phyloP scores from a whole-genome alignment of 2,888 invertebrate species.

The Ctenicera cuprea region DNA sequence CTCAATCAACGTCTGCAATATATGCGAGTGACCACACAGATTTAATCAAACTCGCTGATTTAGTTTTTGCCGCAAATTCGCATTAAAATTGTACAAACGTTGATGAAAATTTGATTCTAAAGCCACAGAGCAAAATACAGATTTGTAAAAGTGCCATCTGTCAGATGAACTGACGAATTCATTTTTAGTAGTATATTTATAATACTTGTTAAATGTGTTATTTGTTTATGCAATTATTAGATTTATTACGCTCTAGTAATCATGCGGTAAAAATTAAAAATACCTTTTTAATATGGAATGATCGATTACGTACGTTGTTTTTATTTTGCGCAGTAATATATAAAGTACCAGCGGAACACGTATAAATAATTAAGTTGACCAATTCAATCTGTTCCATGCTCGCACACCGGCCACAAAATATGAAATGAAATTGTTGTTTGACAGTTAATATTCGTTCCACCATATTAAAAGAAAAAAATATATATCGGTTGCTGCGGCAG shows the following conservation, averaged over 20 bases:
- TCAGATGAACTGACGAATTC: not conserved
- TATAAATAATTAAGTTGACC: constrained; percentile 60
- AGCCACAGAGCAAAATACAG: constrained; percentile 59
- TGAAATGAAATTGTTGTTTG: constrained; percentile 54
- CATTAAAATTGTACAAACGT: constrained; percentile 63
- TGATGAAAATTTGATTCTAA: constrained; percentile 61
- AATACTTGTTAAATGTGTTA: not conserved
- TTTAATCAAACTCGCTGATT: constrained; percentile 63
- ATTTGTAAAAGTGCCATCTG: constrained; percentile 30
- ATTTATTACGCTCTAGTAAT: not conserved
- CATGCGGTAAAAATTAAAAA: constrained; percentile 2
- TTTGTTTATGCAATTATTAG: not conserved
- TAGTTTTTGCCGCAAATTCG: constrained; percentile 61
- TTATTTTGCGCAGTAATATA: constrained; percentile 42
- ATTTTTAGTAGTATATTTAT: too few relatives aligned
- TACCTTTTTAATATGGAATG: constrained; percentile 3
- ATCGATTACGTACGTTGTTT: constrained; percentile 19
- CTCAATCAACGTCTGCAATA: constrained; percentile 24
- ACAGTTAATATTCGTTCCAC: constrained; percentile 47
- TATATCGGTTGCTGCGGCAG: constrained; percentile 15
- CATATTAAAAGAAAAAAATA: constrained; percentile 35
- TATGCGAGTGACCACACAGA: constrained; percentile 59
- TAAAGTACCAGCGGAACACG: constrained; percentile 39
- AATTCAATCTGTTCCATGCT: constrained; percentile 56
- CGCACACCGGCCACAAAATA: constrained; percentile 51